These are phyloP conservation scores for Eupithecia centaureata DNA, from an alignment of 2,888 invertebrate genomes.

Conservation along the genomic window DNA sequence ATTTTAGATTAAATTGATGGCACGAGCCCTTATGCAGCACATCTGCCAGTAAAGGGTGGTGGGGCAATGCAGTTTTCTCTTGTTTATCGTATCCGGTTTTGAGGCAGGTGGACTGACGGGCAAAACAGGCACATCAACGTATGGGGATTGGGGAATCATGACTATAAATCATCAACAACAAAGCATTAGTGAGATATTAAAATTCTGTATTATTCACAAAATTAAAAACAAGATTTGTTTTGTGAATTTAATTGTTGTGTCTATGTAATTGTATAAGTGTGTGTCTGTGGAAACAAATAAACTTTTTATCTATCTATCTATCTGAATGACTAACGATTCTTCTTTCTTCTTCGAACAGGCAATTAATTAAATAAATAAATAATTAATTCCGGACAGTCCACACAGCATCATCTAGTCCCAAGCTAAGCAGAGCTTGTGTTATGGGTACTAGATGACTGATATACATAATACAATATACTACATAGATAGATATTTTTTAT, in stretches of 20 bases:
- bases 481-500: too few species aligned
- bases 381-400: too few species aligned
- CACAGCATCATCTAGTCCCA: too few species aligned
- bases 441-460: too few species aligned
- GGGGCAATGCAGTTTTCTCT: conserved; percentile 63
- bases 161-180: conserved; percentile 30
- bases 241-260: too few species aligned
- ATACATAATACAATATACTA: too few species aligned
- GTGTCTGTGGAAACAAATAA: too few species aligned
- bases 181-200: conserved; percentile 7
- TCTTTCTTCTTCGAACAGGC: too few species aligned
- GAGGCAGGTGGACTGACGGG: conserved; percentile 68
- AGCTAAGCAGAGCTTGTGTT: too few species aligned
- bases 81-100: conserved; percentile 79
- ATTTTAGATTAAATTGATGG: conserved; percentile 37
- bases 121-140: conserved; percentile 31
- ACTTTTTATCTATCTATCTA: too few species aligned
- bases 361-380: too few species aligned
- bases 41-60: conserved; percentile 59
- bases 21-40: conserved; percentile 61
- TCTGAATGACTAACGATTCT: neutral
- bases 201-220: neutral
- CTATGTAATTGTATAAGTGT: too few species aligned
- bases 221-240: neutral
- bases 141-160: conserved; percentile 27